Conservation (phyloP, 2,113 vertebrate species). For the Hypocryptadius cinnamomeus region DNA sequence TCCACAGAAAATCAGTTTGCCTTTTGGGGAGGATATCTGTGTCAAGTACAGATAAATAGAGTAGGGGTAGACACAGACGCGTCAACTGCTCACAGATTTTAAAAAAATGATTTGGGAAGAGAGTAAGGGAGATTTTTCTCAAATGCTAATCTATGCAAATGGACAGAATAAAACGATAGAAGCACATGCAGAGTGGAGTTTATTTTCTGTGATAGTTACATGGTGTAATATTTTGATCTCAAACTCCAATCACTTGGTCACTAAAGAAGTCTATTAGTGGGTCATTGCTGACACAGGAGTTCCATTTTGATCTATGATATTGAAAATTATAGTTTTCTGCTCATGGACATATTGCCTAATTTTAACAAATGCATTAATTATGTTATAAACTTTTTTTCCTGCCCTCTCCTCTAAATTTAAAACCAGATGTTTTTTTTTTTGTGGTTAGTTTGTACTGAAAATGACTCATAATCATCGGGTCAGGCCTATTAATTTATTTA, state of each 20-base stretch:
- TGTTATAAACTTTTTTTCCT: not conserved
- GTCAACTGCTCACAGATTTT: not conserved
- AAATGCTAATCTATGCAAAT: not conserved
- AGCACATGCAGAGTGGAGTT: not conserved
- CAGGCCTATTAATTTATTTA: not conserved
- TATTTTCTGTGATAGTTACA: not conserved
- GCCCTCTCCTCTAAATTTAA: not conserved
- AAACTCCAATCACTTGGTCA: not conserved
- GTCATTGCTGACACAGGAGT: not conserved
- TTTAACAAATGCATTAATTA: not conserved
- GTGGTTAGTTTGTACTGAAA: constrained; percentile 9
- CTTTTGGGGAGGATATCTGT: not conserved
- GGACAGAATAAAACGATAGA: not conserved
- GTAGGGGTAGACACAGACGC: not conserved
- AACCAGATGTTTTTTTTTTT: constrained; percentile 12
- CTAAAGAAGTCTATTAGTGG: not conserved
- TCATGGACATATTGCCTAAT: not conserved
- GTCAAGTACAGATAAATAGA: not conserved
- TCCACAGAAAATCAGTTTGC: not conserved
- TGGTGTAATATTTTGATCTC: not conserved
- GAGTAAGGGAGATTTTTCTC: not conserved
- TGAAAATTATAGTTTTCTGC: not conserved
- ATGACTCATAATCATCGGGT: not conserved
- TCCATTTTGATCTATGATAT: not conserved
- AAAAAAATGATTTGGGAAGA: not conserved